Evolutionary conservation across 1,140 invertebrate species (phyloP), one percentile per base, ranked within the genome.

Genomic region (Pentalonia nigronervosa): DNA sequence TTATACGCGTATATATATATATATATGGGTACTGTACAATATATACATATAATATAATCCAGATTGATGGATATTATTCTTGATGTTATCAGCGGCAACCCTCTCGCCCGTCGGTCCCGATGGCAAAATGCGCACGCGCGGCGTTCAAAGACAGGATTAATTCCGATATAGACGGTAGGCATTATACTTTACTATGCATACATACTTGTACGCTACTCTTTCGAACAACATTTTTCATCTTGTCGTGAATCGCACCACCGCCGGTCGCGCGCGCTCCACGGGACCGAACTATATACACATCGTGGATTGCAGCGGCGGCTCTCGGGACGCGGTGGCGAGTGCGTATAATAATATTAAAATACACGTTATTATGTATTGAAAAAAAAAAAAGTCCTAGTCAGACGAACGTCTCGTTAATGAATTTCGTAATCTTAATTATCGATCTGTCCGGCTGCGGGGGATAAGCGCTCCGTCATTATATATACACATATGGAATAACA

Each of bases 351-450:
- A 21, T 41, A 83, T 23, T 36, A 23, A 23, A 41, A 83, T 83
- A 41, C 81, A 41, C 2, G n/a, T n/a, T n/a, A 20, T 1, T 67
- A 14, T 17, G 30, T n/a, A n/a, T 76, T n/a, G 60, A 23, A 83
- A 34, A 34, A 83, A 83, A n/a, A n/a, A n/a, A n/a, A n/a, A n/a
- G n/a, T n/a, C n/a, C n/a, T n/a, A n/a, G n/a, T n/a, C 9, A 60
- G 50, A 90, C 41, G 91, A 7, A 36, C 34, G 48, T 89, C 88
- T 92, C 30, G 91, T 92, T 92, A 92, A 92, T 92, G 91, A 92
- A 92, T 92, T 92, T 81, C 91, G 45, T 92, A 92, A 92, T 92
- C 91, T 92, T 83, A 92, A 92, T 92, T 92, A 92, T 92, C 91
- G 91, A 92, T 92, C 91, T 92, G 76, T n/a, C 67, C 91, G 76